phyloP scores from a whole-genome alignment of 2,797 vertebrate species.

The Acanthornis magna region DNA sequence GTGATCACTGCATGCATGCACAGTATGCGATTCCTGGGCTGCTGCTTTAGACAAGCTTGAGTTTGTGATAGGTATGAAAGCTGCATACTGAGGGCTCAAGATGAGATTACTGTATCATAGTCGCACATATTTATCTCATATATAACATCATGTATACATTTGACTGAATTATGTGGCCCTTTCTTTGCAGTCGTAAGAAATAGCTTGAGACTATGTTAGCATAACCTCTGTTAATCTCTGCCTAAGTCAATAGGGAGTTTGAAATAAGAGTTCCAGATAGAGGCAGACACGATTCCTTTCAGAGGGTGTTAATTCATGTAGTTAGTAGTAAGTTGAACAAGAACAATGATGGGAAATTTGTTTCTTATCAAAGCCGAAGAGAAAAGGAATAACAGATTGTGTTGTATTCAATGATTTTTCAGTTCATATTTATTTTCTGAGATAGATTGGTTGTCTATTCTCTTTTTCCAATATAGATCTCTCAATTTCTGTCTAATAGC shows the following conservation, averaged over 20 bases:
- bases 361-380: neutral
- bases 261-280: neutral
- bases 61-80: neutral
- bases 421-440: neutral
- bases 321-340: neutral
- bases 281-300: neutral
- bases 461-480: neutral
- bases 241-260: neutral
- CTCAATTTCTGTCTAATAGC: neutral
- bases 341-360: neutral
- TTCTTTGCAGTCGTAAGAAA: neutral
- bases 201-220: neutral
- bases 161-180: neutral
- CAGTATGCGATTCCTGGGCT: neutral
- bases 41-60: neutral
- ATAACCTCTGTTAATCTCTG: neutral
- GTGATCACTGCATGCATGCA: neutral
- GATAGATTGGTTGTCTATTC: neutral
- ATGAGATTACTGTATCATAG: neutral
- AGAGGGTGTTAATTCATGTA: neutral
- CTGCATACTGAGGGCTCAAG: neutral
- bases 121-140: neutral
- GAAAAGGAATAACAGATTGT: neutral
- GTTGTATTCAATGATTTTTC: neutral
- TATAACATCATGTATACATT: neutral